Evolutionary conservation across 2,113 vertebrate genomes (phyloP), one percentile per base, ranked within the genome.

Genomic region (Pristiophorus japonicus): DNA sequence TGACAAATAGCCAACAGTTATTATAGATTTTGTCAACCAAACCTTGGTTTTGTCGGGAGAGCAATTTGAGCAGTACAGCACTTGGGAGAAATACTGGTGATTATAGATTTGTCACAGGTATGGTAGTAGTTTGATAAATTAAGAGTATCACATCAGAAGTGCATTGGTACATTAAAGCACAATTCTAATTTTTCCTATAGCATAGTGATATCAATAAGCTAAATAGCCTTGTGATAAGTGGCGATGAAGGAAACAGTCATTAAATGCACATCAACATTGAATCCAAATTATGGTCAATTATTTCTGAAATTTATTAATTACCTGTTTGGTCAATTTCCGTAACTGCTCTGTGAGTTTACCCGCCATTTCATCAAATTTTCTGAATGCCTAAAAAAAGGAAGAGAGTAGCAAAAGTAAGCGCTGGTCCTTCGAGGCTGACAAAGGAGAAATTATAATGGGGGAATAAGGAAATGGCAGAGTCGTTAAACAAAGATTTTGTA

Each of bases 341-440:
- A 99, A 97, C 96, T 99, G 98, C 94, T 99, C 98, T 0, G 98
- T 98, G 55, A 99, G 97, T 78, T 97, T 97, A 6, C 97, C 98
- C 2, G 98, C 98, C 93, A 98, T 97, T 92, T 98, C 98, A 7
- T 99, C 99, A 24, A 99, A 98, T 96, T 99, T 99, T 96, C 98
- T 96, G 90, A 99, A 99, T 1, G 98, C 99, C 97, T 98, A 96
- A 51, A 51, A 51, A 51, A 51, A 51, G 51, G 51, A 51, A 51
- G 51, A 51, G 51, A 51, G 1, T 51, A 51, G 51, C 51, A 51
- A 51, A 51, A 51, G 51, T 51, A 51, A 51, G 51, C 51, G 51
- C 4, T 51, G 51, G 51, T 51, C 51, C 51, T 51, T 51, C 1
- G 51, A 51, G 51, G 51, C 51, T 51, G 51, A 51, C 51, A 51